Conservation (phyloP, 2,797 vertebrate genomes). For the Aselliscus stoliczkanus region DNA sequence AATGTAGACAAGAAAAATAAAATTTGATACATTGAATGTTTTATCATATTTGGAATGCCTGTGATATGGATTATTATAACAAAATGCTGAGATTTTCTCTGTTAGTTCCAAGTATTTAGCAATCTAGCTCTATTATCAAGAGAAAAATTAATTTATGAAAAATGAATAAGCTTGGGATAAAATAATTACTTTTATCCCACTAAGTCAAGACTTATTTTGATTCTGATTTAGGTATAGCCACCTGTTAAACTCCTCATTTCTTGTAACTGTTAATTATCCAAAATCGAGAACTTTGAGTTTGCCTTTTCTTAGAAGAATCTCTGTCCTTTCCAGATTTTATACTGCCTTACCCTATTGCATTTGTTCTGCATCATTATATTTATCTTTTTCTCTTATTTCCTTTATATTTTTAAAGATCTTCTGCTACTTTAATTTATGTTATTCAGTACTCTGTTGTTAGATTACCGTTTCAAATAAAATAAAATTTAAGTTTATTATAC, state of each 20-base stretch:
- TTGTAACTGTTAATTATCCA: neutral
- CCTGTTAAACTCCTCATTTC: neutral
- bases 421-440: neutral
- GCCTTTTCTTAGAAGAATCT: neutral
- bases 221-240: neutral
- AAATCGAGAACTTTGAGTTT: neutral
- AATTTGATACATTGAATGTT: neutral
- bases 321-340: neutral
- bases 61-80: neutral
- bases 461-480: neutral
- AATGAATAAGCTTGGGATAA: neutral
- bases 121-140: neutral
- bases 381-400: neutral
- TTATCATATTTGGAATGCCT: neutral
- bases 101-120: neutral
- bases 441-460: neutral
- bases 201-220: neutral
- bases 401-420: neutral
- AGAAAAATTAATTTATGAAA: neutral
- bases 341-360: neutral
- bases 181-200: neutral
- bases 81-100: slow-evolving; percentile 13
- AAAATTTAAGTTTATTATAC: neutral
- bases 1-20: neutral
- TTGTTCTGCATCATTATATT: neutral